phyloP scores from a whole-genome alignment of 2,797 vertebrate genomes.

The Enteromius treurensis region DNA sequence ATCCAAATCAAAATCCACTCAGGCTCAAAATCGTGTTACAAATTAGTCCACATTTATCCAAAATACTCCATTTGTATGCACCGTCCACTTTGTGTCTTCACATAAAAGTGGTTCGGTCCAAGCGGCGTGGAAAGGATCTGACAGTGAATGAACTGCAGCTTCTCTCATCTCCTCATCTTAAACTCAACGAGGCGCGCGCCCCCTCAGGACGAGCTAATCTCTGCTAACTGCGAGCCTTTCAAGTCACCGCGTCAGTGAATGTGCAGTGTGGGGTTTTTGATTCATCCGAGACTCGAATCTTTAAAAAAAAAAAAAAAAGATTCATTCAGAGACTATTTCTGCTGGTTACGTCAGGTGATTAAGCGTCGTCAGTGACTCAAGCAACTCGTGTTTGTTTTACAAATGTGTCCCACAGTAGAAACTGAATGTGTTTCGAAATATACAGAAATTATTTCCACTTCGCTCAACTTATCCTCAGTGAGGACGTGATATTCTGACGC shows the following conservation, averaged over 20 bases:
- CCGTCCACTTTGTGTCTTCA: background rate
- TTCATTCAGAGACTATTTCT: background rate
- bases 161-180: conserved; percentile 53
- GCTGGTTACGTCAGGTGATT: background rate
- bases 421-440: background rate
- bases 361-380: background rate
- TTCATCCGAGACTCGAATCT: conserved; percentile 7
- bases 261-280: background rate
- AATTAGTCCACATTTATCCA: conserved; percentile 14
- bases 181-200: conserved; percentile 41
- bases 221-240: conserved; percentile 14
- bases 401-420: background rate
- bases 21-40: background rate
- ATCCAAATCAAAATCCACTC: conserved; percentile 20
- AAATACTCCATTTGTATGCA: background rate
- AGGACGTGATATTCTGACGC: background rate
- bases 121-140: conserved; percentile 3
- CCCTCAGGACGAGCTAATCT: background rate
- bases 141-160: conserved; percentile 53
- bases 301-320: background rate
- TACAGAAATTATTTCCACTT: background rate
- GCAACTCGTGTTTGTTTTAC: background rate
- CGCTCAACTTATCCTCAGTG: background rate
- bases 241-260: background rate
- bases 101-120: background rate